A percentile compares a stretch with the other conserved stretches of the same genome.
Conservation (phyloP, 1,140 invertebrate genomes). For the Anastatus disparis region DNA sequence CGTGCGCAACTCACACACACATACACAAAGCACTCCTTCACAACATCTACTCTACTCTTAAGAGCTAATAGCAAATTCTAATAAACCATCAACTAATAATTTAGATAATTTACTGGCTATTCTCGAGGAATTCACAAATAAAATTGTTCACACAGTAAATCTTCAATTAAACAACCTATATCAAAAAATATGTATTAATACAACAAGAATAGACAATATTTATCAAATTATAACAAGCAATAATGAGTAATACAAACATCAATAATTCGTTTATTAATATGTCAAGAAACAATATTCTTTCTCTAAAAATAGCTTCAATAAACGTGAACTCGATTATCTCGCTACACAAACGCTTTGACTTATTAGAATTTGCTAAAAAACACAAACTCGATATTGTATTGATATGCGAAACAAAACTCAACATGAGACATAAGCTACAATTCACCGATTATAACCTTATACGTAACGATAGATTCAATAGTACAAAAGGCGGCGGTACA, state of each 20-base stretch:
- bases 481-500: not conserved
- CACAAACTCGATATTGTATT: not conserved
- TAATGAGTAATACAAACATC: no score
- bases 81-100: no score
- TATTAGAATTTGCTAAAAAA: not conserved
- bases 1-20: not conserved
- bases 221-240: no score
- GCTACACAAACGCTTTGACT: not conserved
- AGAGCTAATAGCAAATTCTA: no score
- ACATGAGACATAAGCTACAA: not conserved
- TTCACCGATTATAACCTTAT: not conserved
- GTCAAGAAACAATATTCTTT: no score
- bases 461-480: not conserved
- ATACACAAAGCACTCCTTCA: no score
- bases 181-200: not conserved
- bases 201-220: not conserved
- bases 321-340: not conserved
- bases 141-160: not conserved
- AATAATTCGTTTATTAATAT: no score
- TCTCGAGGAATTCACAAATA: not conserved
- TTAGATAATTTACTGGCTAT: no score
- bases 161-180: not conserved
- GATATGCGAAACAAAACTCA: slow-evolving; percentile 12
- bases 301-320: not conserved
- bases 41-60: no score